Conservation (phyloP, 2,113 vertebrate genomes). For the Etia nguti region DNA sequence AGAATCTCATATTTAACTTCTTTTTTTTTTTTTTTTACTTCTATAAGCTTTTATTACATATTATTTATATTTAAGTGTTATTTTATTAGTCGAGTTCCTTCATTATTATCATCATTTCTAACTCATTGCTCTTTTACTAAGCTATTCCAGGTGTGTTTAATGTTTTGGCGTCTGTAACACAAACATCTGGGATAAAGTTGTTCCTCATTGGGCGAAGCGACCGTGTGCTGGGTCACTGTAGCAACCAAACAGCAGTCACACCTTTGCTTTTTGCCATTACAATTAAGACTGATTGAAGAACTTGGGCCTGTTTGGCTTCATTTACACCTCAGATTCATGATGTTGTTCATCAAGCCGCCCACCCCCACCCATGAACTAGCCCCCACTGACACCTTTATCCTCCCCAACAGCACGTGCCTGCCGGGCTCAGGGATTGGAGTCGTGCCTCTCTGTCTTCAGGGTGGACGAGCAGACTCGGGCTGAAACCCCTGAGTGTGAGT, state of each 20-base stretch:
- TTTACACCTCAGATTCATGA: not conserved
- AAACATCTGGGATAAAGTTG: not conserved
- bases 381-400: conserved; percentile 74
- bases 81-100: not conserved
- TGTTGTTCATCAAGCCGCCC: not conserved
- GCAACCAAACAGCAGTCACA: not conserved
- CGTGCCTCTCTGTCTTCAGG: conserved; percentile 76
- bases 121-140: not conserved
- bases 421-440: conserved; percentile 65
- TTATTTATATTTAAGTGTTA: not conserved
- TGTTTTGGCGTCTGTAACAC: not conserved
- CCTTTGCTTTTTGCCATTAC: not conserved
- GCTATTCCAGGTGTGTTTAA: not conserved
- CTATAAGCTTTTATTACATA: not conserved
- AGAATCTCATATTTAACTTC: not conserved
- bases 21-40: not conserved
- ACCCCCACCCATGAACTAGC: conserved; percentile 26
- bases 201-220: not conserved
- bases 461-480: not conserved
- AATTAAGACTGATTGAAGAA: not conserved
- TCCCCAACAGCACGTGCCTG: conserved; percentile 79
- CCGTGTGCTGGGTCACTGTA: not conserved
- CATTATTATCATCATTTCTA: not conserved
- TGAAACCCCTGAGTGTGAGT: not conserved
- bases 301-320: fast-evolving